Evolutionary conservation across 2,113 vertebrate species (phyloP).

Genomic region (Cyphomyrus plagiostoma): DNA sequence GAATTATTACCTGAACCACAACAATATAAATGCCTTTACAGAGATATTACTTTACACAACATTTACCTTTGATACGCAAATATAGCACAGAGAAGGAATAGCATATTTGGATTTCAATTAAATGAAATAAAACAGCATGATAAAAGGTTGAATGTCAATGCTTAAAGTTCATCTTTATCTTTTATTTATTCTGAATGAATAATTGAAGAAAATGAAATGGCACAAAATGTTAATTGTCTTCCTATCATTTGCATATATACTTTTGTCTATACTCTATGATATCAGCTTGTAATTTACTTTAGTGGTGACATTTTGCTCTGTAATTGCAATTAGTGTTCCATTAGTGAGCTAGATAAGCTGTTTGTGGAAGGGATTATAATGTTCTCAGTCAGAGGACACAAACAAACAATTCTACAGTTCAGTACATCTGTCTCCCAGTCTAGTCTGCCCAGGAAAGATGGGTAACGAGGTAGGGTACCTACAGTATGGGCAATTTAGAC

Average conservation of each 20-base stretch:
- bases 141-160: not conserved
- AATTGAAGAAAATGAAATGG: too few species aligned
- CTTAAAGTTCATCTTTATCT: too few species aligned
- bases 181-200: too few species aligned
- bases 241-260: too few species aligned
- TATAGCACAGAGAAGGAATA: not conserved
- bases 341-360: not conserved
- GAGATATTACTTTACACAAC: not conserved
- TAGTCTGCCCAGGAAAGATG: not conserved
- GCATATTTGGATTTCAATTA: not conserved
- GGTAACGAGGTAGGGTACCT: not conserved
- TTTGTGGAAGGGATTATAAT: not conserved
- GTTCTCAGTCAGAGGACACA: not conserved
- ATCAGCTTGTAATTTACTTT: not conserved
- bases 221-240: too few species aligned
- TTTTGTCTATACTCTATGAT: too few species aligned
- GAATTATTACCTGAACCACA: not conserved
- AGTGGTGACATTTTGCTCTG: not conserved
- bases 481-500: not conserved
- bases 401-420: not conserved
- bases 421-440: not conserved
- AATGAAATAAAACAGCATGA: not conserved
- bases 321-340: not conserved
- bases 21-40: not conserved
- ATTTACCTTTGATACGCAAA: not conserved